Conservation (phyloP, 2,113 vertebrate genomes). For the Brienomyrus longianalis region DNA sequence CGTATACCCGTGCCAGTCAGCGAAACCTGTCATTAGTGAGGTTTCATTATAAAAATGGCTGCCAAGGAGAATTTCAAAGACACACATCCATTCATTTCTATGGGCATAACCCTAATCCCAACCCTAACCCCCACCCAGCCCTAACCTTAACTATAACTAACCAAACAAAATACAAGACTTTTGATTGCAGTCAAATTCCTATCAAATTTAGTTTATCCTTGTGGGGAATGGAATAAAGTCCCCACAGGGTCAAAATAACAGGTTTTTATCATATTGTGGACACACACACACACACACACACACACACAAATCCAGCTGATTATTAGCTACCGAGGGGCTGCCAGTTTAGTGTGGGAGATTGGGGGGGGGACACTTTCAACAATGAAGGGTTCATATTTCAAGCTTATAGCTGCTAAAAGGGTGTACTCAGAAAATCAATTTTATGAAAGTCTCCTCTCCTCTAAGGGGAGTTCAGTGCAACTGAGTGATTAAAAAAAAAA, state of each 20-base stretch:
- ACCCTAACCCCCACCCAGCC: background rate
- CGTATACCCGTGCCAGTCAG: constrained; percentile 68
- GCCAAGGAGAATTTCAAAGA: constrained; percentile 86
- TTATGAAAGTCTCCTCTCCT: constrained; percentile 95
- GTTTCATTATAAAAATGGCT: constrained; percentile 99
- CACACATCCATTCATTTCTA: constrained; percentile 45
- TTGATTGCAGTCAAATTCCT: background rate
- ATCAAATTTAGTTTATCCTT: background rate
- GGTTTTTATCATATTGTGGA: background rate
- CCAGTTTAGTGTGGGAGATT: constrained; percentile 59
- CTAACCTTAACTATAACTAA: background rate
- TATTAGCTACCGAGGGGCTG: constrained; percentile 82
- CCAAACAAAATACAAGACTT: background rate
- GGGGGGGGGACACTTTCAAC: constrained; percentile 68
- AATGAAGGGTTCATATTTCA: constrained; percentile 99
- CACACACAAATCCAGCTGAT: constrained; percentile 83
- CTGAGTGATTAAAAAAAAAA: constrained; percentile 87
- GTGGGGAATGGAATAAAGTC: background rate
- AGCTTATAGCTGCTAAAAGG: constrained; percentile 97
- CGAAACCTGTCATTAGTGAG: constrained; percentile 91
- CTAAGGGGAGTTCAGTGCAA: constrained; percentile 91
- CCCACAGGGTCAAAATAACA: background rate
- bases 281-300: constrained; percentile 59
- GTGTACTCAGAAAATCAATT: constrained; percentile 98
- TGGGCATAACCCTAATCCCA: background rate